phyloP scores from a whole-genome alignment of 2,797 vertebrate genomes.

The Sylvilagus floridanus region DNA sequence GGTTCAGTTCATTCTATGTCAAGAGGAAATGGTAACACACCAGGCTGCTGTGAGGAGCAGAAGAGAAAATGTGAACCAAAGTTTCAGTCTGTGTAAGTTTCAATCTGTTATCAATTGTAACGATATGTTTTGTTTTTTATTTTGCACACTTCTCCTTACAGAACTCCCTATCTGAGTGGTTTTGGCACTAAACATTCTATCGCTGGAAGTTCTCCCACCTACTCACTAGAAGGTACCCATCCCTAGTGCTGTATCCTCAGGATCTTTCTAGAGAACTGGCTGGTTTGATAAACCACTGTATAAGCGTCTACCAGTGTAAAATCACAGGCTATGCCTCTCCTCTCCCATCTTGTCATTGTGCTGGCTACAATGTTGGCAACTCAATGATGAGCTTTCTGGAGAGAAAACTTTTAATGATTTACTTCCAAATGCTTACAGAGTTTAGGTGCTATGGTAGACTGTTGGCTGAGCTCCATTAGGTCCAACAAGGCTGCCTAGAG shows the following conservation, averaged over 20 bases:
- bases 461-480: background rate
- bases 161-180: background rate
- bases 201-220: background rate
- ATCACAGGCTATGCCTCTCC: background rate
- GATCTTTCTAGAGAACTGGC: background rate
- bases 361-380: background rate
- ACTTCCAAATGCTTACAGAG: background rate
- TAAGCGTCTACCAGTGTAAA: background rate
- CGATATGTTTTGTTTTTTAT: background rate
- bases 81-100: background rate
- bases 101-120: background rate
- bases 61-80: background rate
- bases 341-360: background rate
- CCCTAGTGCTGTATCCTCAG: background rate
- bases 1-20: background rate
- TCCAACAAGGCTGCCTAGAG: background rate
- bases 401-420: constrained; percentile 26
- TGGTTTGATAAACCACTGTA: background rate
- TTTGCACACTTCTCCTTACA: background rate
- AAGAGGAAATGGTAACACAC: background rate
- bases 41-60: background rate
- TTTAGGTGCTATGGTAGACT: background rate
- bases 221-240: background rate
- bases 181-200: background rate
- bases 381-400: background rate